These are phyloP conservation scores for Gasterosteus aculeatus DNA, from an alignment of 2,113 vertebrate species.

Conservation along the genomic window DNA sequence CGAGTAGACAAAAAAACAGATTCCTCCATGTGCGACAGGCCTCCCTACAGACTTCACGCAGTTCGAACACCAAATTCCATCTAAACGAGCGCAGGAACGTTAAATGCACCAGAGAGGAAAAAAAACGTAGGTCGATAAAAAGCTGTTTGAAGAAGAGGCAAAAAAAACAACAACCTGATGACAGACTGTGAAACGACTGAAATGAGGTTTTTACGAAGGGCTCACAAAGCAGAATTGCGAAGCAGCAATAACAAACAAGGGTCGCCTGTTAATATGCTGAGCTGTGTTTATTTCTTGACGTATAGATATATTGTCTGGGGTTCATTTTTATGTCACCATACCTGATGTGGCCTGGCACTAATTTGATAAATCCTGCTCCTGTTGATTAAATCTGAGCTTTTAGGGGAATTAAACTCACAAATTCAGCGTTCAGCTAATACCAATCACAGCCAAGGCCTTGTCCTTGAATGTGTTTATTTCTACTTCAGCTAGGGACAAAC, in stretches of 20 bases:
- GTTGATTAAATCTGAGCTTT: constrained; percentile 59
- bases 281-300: constrained; percentile 57
- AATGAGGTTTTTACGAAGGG: constrained; percentile 61
- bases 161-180: constrained; percentile 44
- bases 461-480: not conserved
- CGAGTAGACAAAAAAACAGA: not conserved
- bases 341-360: constrained; percentile 30
- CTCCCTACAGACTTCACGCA: constrained; percentile 6
- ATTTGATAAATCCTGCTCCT: constrained; percentile 44
- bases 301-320: not conserved
- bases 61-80: constrained; percentile 1
- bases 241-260: constrained; percentile 66
- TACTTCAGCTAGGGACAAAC: constrained; percentile 7
- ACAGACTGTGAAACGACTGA: constrained; percentile 69
- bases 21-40: constrained; percentile 7
- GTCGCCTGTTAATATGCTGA: constrained; percentile 52
- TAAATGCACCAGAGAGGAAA: constrained; percentile 11
- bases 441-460: constrained; percentile 13
- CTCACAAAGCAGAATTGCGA: constrained; percentile 63
- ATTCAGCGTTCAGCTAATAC: constrained; percentile 37
- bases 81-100: constrained; percentile 1
- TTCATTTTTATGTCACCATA: not conserved
- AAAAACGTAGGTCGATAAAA: constrained; percentile 64
- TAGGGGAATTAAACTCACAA: constrained; percentile 54
- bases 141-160: constrained; percentile 63